These are phyloP conservation scores for Aphodius granarius DNA, from an alignment of 2,888 invertebrate genomes.

Conservation along the genomic window DNA sequence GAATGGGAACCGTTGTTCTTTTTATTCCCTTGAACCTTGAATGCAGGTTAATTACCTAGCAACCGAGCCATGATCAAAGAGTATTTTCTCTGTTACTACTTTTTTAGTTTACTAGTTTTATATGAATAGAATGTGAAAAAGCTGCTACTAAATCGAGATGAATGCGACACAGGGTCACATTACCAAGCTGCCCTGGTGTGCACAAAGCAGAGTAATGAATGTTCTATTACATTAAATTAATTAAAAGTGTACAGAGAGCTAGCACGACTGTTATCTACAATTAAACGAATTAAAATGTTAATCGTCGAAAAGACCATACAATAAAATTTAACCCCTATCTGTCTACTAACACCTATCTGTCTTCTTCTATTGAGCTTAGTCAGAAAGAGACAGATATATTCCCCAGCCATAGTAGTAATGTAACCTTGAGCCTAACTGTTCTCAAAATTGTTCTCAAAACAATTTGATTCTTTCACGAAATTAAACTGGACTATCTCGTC, in stretches of 20 bases:
- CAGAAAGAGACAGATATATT: no score
- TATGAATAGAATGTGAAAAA: conserved; percentile 17
- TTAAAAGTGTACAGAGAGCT: background rate
- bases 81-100: background rate
- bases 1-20: background rate
- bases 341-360: no score
- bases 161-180: conserved; percentile 27
- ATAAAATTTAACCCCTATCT: no score
- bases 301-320: no score
- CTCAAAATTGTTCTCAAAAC: no score
- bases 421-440: no score
- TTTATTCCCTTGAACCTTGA: background rate
- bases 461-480: no score
- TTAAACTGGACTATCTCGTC: no score
- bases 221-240: conserved; percentile 16
- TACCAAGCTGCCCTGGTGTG: background rate
- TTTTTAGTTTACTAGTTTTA: no score
- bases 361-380: no score
- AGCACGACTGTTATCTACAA: conserved; percentile 2
- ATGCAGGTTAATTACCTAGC: background rate
- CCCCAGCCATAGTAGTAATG: no score
- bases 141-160: conserved; percentile 27
- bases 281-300: background rate
- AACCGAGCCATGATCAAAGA: conserved; percentile 4
- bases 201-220: conserved; percentile 22